These are phyloP conservation scores for Bellardia bayeri DNA, from an alignment of 2,888 invertebrate species.

Conservation along the genomic window DNA sequence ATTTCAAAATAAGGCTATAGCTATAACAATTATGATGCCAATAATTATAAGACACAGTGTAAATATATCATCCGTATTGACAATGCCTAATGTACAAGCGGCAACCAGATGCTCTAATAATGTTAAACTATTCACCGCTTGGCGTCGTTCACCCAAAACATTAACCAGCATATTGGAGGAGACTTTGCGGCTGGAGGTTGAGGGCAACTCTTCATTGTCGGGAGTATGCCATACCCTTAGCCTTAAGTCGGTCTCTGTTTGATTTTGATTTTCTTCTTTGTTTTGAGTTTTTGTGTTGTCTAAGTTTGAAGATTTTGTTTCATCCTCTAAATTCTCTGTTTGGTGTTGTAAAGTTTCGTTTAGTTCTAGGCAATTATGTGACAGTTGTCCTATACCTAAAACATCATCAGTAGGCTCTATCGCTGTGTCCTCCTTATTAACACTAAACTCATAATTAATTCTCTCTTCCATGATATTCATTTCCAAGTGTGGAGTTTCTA, in stretches of 20 bases:
- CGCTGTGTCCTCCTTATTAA: neutral
- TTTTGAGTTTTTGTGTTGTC: neutral
- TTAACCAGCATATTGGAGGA: conserved; percentile 73
- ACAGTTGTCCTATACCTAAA: neutral
- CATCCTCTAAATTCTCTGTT: neutral
- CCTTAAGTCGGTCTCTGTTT: conserved; percentile 11
- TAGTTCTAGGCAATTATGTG: neutral
- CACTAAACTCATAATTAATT: conserved; percentile 77
- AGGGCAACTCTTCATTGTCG: conserved; percentile 76
- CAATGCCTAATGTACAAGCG: conserved; percentile 90
- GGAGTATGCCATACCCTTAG: conserved; percentile 38
- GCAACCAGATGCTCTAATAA: conserved; percentile 87
- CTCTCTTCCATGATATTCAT: conserved; percentile 80
- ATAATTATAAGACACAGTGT: conserved; percentile 90
- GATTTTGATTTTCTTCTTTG: neutral
- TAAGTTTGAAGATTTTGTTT: neutral
- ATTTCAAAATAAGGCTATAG: conserved; percentile 84
- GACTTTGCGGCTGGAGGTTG: conserved; percentile 75
- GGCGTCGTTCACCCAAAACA: conserved; percentile 80
- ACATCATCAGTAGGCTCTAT: neutral
- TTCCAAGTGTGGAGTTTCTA: conserved; percentile 80
- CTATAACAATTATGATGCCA: conserved; percentile 90
- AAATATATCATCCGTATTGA: conserved; percentile 89
- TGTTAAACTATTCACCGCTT: conserved; percentile 79
- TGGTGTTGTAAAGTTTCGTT: neutral